Percentiles rank a stretch among this genome's conserved stretches.
phyloP scores from a whole-genome alignment of 2,797 vertebrate genomes.

The Alosa sapidissima region DNA sequence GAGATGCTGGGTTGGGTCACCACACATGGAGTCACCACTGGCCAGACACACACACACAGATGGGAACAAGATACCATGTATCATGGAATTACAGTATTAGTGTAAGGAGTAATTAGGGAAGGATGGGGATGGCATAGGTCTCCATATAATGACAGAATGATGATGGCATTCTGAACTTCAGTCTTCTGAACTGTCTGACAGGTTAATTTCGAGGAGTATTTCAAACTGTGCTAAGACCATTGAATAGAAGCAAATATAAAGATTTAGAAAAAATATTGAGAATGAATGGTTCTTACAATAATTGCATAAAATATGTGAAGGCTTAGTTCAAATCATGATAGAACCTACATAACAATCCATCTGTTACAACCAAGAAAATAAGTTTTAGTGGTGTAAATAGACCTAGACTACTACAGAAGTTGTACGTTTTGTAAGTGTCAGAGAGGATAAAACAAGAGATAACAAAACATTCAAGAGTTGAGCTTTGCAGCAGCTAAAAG shows the following conservation, averaged over 20 bases:
- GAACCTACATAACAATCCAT: not conserved
- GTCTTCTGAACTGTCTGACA: not conserved
- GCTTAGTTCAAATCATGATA: not conserved
- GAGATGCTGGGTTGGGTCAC: not conserved
- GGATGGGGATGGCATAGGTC: too few species aligned
- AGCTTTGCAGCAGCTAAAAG: not conserved
- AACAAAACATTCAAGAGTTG: not conserved
- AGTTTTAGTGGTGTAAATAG: not conserved
- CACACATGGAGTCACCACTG: not conserved
- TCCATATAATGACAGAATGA: not conserved
- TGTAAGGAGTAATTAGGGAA: too few species aligned
- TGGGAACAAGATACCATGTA: not conserved
- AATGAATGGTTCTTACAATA: not conserved
- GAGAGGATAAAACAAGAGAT: not conserved
- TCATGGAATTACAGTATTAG: too few species aligned
- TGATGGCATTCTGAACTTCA: too few species aligned
- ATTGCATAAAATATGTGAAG: not conserved
- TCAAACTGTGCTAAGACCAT: not conserved
- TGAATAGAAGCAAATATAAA: not conserved
- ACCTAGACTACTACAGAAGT: not conserved
- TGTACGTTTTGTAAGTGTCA: not conserved
- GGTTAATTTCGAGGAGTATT: not conserved
- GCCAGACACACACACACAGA: not conserved
- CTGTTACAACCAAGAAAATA: not conserved
- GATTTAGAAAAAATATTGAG: too few species aligned